Percentiles rank a stretch among this genome's conserved stretches.
Conservation (phyloP, 2,888 invertebrate species). For the Tenthredo notha region DNA sequence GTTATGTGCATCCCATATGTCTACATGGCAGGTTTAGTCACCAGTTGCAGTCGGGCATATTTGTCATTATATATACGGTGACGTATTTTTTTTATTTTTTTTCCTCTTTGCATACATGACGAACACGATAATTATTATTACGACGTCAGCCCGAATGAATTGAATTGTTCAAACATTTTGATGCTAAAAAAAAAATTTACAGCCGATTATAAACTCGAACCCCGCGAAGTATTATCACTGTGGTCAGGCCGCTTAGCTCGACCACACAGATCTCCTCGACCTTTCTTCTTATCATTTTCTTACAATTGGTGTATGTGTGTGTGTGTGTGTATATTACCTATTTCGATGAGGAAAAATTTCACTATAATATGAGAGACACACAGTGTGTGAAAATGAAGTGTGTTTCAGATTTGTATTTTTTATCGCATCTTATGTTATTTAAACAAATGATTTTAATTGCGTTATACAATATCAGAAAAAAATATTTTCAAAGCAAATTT, state of each 20-base stretch:
- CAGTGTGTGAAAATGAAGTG: not conserved
- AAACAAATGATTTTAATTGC: not conserved
- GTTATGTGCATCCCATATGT: not conserved
- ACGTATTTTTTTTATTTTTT: not conserved
- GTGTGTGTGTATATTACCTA: no score
- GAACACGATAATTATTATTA: not conserved
- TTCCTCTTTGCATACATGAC: not conserved
- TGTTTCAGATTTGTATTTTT: not conserved
- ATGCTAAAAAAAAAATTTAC: not conserved
- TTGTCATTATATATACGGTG: not conserved
- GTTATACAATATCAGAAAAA: no score
- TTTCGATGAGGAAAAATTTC: not conserved
- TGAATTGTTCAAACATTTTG: not conserved
- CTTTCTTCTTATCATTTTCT: no score
- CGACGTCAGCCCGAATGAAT: not conserved
- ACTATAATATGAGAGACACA: not conserved
- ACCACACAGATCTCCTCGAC: no score
- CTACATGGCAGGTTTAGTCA: not conserved
- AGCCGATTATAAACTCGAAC: not conserved
- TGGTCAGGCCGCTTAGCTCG: not conserved
- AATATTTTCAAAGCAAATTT: no score
- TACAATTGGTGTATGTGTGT: no score
- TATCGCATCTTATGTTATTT: not conserved
- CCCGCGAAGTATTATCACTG: not conserved
- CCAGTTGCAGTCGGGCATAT: not conserved